phyloP scores from a whole-genome alignment of 2,888 invertebrate genomes.

The Tetragonisca angustula region DNA sequence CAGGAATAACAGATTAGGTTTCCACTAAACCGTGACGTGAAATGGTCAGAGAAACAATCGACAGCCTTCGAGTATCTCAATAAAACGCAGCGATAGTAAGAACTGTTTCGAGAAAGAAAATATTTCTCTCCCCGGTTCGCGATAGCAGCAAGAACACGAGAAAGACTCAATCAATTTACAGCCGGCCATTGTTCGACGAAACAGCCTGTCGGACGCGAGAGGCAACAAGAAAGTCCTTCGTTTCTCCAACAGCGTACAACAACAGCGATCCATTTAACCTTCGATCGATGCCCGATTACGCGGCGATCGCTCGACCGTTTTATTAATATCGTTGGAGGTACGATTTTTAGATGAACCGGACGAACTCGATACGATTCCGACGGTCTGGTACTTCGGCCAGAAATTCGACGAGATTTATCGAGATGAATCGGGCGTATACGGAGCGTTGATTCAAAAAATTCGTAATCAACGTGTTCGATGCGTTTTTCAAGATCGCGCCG shows the following conservation, averaged over 20 bases:
- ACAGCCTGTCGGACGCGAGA: not conserved
- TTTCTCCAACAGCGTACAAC: constrained; percentile 15
- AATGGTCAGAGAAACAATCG: not conserved
- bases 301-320: constrained; percentile 24
- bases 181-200: constrained; percentile 16
- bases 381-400: not conserved
- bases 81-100: not conserved
- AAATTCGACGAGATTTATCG: constrained; percentile 40
- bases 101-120: not conserved
- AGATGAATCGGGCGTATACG: constrained; percentile 26
- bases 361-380: constrained; percentile 30
- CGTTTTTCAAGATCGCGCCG: constrained; percentile 31
- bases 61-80: not conserved
- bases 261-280: constrained; percentile 42
- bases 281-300: constrained; percentile 44
- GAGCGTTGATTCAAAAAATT: constrained; percentile 51
- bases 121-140: not conserved
- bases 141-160: not conserved
- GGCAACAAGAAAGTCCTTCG: not conserved
- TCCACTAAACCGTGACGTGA: not conserved
- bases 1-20: not conserved
- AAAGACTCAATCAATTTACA: not conserved
- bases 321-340: constrained; percentile 39
- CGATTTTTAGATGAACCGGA: constrained; percentile 24
- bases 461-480: constrained; percentile 45